Base-by-base conservation (phyloP, 2,888 invertebrate genomes). In the Oxytorus armatus region DNA sequence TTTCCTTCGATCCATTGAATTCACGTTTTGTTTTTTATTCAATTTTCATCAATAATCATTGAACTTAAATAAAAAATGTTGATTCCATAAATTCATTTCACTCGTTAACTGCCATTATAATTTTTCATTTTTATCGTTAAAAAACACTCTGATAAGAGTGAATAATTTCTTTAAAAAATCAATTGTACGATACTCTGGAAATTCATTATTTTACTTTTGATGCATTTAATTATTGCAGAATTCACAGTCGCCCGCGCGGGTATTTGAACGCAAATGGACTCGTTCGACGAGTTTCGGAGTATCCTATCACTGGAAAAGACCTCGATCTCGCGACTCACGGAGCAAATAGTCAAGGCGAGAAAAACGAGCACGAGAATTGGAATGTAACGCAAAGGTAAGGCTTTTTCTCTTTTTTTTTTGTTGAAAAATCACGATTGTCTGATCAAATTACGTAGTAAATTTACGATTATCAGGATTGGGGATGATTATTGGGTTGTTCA, bases 331-430 rank as follows among this genome's bases (percentile, higher is more conserved):
- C 49, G 16, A 23, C 29, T 59, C 51, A 57, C 49, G 33, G 75
- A 65, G 25, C 49, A 25, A 39, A 25, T 23, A 8, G 18, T 74
- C 49, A 1, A 16, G 7, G n/a, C 44, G 23, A 14, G 81, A 77
- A 82, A 77, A 76, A 81, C 70, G 77, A 82, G 66, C 73, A 82
- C 83, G 84, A 59, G 79, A 76, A 65, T 79, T 85, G 83, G 82
- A 83, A 83, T 85, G 83, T 86, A 87, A 88, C 83, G 65, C 69
- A 77, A 81, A 86, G 86, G 88, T 88, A 80, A 59, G n/a, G n/a
- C n/a, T n/a, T n/a, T n/a, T n/a, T n/a, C n/a, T n/a, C n/a, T n/a
- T n/a, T n/a, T n/a, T n/a, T n/a, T n/a, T n/a, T n/a, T n/a, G 8
- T 39, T 39, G 39, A 39, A 8, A 39, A 39, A 39, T 29, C 2